Base-by-base conservation (phyloP, 2,888 invertebrate genomes). In the Automeris io region DNA sequence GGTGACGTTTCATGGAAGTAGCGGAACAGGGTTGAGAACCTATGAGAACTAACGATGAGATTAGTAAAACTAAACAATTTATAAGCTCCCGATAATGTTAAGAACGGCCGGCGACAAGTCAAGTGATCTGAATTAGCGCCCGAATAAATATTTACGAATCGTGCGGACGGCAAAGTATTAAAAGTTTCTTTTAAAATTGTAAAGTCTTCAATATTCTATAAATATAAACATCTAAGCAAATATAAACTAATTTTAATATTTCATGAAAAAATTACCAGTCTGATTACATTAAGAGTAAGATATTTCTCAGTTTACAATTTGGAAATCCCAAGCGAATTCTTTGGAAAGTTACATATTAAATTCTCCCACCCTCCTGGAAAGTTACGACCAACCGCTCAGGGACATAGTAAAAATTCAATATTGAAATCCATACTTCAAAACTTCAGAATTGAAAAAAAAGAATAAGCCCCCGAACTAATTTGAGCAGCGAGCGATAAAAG, bases 401-500 rank as follows among this genome's bases (percentile, higher is more conserved):
- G 70, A 71, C 70, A 72, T 61, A 70, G 72, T 76, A 71, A 72
- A 79, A 80, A 75, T 78, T 77, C 75, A 75, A 80, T 81, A 81
- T 77, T 74, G 78, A 74, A 78, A 77, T 77, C 79, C 71, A 80
- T 78, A 74, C 77, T 74, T 78, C 70, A 73, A 72, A 80, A 77
- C 66, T 81, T 76, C 51, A 58, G 59, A 61, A 70, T 68, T 69
- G 61, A 70, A 71, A n/a, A 73, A 73, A 65, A 70, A 60, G 57
- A 55, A 61, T 61, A 60, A 60, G 54, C 53, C 61, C n/a, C 49
- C 51, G 62, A 78, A 77, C 78, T 81, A 75, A 79, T 82, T 81
- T 78, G 72, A 79, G 70, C 71, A 60, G 63, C 51, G 61, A 57
- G 57, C 75, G 72, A 74, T 71, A 76, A 81, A 79, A 79, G 57